Evolutionary conservation across 2,797 vertebrate genomes (phyloP).

Genomic region (Semaprochilodus insignis): DNA sequence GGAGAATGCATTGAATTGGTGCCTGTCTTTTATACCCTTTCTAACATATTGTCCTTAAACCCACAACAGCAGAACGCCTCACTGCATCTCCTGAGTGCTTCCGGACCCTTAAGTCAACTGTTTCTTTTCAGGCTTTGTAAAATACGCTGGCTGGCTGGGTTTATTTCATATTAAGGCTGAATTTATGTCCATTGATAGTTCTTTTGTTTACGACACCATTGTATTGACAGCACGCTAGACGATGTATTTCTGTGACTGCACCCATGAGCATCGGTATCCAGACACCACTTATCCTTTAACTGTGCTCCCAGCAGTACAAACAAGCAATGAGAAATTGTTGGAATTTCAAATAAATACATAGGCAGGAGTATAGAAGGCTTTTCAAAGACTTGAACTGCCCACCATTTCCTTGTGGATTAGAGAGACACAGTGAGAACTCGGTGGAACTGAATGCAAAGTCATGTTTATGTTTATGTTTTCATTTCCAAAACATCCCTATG

Average conservation of each 20-base stretch:
- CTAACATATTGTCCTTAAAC: neutral
- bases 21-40: neutral
- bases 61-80: neutral
- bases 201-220: neutral
- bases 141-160: neutral
- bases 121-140: neutral
- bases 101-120: neutral
- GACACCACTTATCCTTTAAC: conserved; percentile 5
- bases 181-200: conserved; percentile 11
- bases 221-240: conserved; percentile 15
- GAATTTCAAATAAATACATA: neutral
- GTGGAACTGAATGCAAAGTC: neutral
- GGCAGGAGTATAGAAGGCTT: neutral
- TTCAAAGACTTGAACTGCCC: neutral
- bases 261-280: conserved; percentile 1
- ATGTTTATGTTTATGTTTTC: neutral
- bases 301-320: neutral
- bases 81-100: neutral
- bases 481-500: neutral
- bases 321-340: neutral
- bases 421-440: neutral
- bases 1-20: neutral
- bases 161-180: neutral
- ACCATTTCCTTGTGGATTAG: neutral
- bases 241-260: neutral